These are phyloP conservation scores for Chlorospingus semifuscus DNA, from an alignment of 2,797 vertebrate genomes.

Conservation along the genomic window DNA sequence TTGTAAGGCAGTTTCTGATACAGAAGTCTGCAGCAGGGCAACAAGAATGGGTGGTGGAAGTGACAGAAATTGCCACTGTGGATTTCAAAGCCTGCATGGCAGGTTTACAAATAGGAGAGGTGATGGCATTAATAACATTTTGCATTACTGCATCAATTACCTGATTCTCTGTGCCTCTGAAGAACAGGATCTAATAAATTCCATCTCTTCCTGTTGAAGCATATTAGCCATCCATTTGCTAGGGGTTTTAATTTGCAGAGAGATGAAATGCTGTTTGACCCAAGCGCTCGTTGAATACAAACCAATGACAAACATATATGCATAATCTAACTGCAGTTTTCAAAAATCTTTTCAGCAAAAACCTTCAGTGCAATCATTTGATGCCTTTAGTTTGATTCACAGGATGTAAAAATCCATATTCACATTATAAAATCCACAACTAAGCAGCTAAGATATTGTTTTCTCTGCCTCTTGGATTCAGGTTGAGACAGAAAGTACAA, in stretches of 20 bases:
- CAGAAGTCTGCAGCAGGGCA: neutral
- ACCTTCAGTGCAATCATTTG: accelerated
- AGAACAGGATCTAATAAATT: slow-evolving; percentile 58
- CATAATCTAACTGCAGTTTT: neutral
- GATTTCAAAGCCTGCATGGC: slow-evolving; percentile 32
- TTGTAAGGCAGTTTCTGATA: neutral
- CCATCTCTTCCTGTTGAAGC: slow-evolving; percentile 64
- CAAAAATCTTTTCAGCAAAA: neutral
- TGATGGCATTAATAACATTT: slow-evolving; percentile 53
- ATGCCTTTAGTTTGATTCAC: neutral
- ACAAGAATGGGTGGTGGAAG: neutral
- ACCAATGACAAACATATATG: neutral
- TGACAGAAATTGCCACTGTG: neutral
- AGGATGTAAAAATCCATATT: neutral
- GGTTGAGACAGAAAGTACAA: neutral
- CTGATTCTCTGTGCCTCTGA: slow-evolving; percentile 16
- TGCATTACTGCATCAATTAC: slow-evolving; percentile 61
- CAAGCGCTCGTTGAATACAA: slow-evolving; percentile 34
- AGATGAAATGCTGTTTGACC: slow-evolving; percentile 60
- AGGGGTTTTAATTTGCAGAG: slow-evolving; percentile 63
- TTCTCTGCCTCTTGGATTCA: neutral
- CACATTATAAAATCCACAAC: neutral
- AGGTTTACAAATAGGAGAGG: slow-evolving; percentile 22
- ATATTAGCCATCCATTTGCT: slow-evolving; percentile 58
- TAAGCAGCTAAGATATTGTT: neutral